These are phyloP conservation scores for Clarias laeviceps DNA, from an alignment of 2,797 vertebrate genomes.

Conservation along the genomic window DNA sequence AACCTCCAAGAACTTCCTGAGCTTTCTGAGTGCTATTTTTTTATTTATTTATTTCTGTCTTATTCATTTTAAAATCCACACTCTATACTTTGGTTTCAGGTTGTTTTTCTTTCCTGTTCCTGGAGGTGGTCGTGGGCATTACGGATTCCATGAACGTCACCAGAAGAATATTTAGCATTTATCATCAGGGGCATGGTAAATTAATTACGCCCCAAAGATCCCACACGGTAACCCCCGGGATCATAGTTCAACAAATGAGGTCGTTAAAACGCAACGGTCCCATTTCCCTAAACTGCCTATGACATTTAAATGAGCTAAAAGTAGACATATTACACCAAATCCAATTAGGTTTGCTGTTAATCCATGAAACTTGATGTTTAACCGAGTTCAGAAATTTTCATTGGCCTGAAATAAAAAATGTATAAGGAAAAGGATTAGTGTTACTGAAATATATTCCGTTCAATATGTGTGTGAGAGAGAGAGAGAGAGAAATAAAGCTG, in stretches of 20 bases:
- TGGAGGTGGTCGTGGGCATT: constrained; percentile 25
- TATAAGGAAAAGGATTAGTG: constrained; percentile 69
- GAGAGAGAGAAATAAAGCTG: constrained; percentile 31
- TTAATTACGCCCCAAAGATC: constrained; percentile 52
- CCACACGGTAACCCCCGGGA: constrained; percentile 48
- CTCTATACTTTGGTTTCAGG: neutral
- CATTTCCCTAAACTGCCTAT: constrained; percentile 60
- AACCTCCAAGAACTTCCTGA: constrained; percentile 10
- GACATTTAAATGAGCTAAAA: constrained; percentile 65
- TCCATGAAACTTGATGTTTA: constrained; percentile 71
- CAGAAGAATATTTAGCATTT: constrained; percentile 40
- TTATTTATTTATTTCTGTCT: neutral
- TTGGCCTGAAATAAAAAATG: constrained; percentile 58
- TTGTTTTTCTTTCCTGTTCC: constrained; percentile 18
- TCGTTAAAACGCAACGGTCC: constrained; percentile 66
- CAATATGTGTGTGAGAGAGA: constrained; percentile 34
- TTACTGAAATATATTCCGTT: constrained; percentile 55
- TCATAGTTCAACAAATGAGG: constrained; percentile 59
- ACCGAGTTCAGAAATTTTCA: constrained; percentile 67
- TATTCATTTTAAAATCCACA: neutral
- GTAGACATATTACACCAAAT: constrained; percentile 65
- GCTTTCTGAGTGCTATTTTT: constrained; percentile 2
- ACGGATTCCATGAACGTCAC: constrained; percentile 43
- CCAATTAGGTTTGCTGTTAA: constrained; percentile 72
- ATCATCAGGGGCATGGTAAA: constrained; percentile 52